Conservation (phyloP, 1,140 invertebrate genomes). For the Coelopa frigida region DNA sequence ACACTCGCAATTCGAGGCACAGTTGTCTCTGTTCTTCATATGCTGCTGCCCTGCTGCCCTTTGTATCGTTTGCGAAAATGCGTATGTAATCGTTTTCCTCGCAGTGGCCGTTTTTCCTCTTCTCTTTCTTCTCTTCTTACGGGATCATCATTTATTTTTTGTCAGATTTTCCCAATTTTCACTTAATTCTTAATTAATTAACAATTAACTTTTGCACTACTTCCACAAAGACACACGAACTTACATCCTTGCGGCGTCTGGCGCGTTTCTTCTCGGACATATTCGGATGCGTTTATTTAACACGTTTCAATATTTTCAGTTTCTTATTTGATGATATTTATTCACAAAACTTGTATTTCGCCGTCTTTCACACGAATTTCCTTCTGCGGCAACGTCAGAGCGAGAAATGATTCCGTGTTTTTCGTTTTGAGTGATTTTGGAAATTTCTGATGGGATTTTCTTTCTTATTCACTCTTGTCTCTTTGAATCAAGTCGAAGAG, state of each 20-base stretch:
- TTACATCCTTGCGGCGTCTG: constrained; percentile 44
- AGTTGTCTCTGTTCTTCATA: too few relatives aligned
- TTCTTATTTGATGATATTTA: constrained; percentile 2
- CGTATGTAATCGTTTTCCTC: too few relatives aligned
- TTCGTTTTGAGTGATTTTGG: background rate
- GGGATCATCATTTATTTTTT: too few relatives aligned
- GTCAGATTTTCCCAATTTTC: background rate
- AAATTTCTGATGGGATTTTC: background rate
- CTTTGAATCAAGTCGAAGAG: too few relatives aligned
- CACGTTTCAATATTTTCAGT: background rate
- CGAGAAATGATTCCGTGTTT: too few relatives aligned
- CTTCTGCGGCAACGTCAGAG: too few relatives aligned
- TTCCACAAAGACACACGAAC: constrained; percentile 12
- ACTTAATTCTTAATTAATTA: constrained; percentile 1
- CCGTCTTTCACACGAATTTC: constrained; percentile 1
- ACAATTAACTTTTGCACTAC: constrained; percentile 6
- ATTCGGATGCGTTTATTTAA: background rate
- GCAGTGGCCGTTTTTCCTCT: too few relatives aligned
- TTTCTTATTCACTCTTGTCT: constrained; percentile 4
- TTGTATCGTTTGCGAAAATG: too few relatives aligned
- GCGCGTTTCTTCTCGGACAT: constrained; percentile 44
- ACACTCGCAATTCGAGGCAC: too few relatives aligned
- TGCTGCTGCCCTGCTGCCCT: too few relatives aligned
- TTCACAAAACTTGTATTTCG: background rate
- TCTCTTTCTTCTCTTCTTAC: too few relatives aligned